These are phyloP conservation scores for Lampris megalopsis DNA, from an alignment of 2,113 vertebrate species.

Conservation along the genomic window DNA sequence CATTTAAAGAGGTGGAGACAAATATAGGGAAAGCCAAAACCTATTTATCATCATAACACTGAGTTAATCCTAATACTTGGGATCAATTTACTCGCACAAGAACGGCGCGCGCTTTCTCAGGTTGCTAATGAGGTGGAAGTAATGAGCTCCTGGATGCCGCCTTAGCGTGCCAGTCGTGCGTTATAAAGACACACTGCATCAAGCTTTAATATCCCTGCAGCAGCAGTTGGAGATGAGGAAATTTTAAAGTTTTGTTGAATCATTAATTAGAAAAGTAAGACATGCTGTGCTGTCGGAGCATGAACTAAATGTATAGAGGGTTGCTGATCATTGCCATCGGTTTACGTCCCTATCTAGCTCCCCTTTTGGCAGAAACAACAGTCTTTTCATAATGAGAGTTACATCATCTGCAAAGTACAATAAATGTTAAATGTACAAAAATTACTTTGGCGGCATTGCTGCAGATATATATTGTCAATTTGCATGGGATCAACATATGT, in stretches of 20 bases:
- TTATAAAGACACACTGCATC: conserved; percentile 65
- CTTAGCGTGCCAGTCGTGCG: conserved; percentile 70
- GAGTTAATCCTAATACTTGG: conserved; percentile 68
- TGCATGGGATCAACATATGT: no score
- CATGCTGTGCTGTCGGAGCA: conserved; percentile 15
- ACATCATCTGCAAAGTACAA: no score
- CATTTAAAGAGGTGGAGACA: conserved; percentile 15
- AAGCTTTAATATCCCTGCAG: conserved; percentile 40
- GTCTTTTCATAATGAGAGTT: no score
- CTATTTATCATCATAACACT: conserved; percentile 53
- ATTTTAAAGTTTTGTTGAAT: conserved; percentile 46
- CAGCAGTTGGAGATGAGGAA: conserved; percentile 40
- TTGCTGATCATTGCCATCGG: conserved; percentile 2
- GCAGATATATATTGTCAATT: no score
- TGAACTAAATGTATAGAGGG: conserved; percentile 13
- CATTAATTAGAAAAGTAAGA: conserved; percentile 34
- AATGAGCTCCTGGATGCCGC: conserved; percentile 62
- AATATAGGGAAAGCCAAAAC: conserved; percentile 51
- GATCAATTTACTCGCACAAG: conserved; percentile 71
- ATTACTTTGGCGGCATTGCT: no score
- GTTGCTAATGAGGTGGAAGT: conserved; percentile 74
- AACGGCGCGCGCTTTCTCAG: conserved; percentile 67
- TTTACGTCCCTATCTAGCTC: no score
- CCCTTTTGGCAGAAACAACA: background rate
- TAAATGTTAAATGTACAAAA: no score